phyloP scores from a whole-genome alignment of 2,113 vertebrate genomes.

The Rhinogobius similis region DNA sequence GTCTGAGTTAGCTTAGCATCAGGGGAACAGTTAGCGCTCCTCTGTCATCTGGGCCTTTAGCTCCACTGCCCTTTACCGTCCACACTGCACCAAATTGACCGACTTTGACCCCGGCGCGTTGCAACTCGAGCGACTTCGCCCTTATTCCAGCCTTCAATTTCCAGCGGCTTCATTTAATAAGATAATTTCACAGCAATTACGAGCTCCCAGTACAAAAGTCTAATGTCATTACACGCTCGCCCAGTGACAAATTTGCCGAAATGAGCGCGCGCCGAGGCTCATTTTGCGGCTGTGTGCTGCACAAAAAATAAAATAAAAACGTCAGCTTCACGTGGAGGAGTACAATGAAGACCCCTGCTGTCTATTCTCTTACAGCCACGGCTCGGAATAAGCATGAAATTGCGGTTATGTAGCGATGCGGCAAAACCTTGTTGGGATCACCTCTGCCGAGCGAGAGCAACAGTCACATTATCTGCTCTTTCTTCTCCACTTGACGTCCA shows the following conservation, averaged over 20 bases:
- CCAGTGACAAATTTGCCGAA: conserved; percentile 34
- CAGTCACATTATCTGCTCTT: conserved; percentile 16
- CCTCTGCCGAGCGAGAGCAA: conserved; percentile 1
- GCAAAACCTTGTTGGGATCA: conserved; percentile 41
- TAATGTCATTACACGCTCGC: conserved; percentile 62
- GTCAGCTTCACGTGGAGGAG: conserved; percentile 15
- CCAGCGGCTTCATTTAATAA: conserved; percentile 58
- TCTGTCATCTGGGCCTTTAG: no score
- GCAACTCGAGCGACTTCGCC: background rate
- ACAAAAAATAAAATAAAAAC: background rate
- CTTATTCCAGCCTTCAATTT: conserved; percentile 40
- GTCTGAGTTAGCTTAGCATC: no score
- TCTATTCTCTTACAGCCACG: conserved; percentile 30
- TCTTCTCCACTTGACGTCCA: conserved; percentile 45
- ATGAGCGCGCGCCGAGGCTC: background rate
- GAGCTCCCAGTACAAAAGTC: conserved; percentile 42
- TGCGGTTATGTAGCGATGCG: conserved; percentile 32
- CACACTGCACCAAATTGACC: conserved; percentile 2
- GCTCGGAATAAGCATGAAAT: conserved; percentile 56
- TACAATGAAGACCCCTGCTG: conserved; percentile 27
- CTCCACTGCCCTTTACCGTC: no score
- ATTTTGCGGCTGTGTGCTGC: background rate
- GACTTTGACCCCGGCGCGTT: conserved; percentile 28
- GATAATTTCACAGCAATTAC: conserved; percentile 67
- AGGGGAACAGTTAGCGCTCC: no score